phyloP scores from a whole-genome alignment of 2,797 vertebrate species.

The Scomberomorus guttatus region DNA sequence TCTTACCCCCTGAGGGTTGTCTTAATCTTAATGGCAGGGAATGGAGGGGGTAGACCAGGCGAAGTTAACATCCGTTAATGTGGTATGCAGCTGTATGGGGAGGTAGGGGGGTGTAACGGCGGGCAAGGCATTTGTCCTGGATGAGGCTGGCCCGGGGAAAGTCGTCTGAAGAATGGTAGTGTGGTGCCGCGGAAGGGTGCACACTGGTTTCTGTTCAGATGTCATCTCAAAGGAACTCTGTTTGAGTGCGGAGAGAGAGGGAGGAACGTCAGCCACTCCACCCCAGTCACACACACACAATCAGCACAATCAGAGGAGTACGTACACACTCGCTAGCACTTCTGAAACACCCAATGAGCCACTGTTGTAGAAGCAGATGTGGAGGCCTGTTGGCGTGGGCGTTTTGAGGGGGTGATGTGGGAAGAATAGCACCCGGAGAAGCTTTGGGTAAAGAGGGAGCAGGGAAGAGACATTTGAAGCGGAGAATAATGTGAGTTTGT shows the following conservation, averaged over 20 bases:
- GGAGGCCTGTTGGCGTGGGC: conserved; percentile 48
- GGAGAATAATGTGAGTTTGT: neutral
- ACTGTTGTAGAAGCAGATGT: conserved; percentile 64
- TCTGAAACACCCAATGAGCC: conserved; percentile 61
- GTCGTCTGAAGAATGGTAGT: conserved; percentile 49
- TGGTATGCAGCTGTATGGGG: conserved; percentile 70
- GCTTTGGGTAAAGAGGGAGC: neutral
- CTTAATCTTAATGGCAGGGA: conserved; percentile 80
- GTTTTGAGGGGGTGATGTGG: conserved; percentile 31
- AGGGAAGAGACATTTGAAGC: conserved; percentile 7
- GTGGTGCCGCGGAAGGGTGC: conserved; percentile 20
- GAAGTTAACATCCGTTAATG: conserved; percentile 71
- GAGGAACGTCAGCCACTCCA: conserved; percentile 71
- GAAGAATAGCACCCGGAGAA: conserved; percentile 38
- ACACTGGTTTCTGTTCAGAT: conserved; percentile 80
- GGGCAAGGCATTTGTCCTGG: conserved; percentile 65
- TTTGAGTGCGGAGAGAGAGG: conserved; percentile 63
- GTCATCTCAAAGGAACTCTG: conserved; percentile 80
- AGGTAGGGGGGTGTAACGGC: conserved; percentile 26
- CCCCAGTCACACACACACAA: conserved; percentile 26
- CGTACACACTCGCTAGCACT: conserved; percentile 54
- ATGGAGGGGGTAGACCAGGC: conserved; percentile 66
- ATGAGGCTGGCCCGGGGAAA: conserved; percentile 49
- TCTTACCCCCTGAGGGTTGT: conserved; percentile 62
- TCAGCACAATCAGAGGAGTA: conserved; percentile 29